Conservation (phyloP, 2,797 vertebrate genomes). For the Channallabes apus region DNA sequence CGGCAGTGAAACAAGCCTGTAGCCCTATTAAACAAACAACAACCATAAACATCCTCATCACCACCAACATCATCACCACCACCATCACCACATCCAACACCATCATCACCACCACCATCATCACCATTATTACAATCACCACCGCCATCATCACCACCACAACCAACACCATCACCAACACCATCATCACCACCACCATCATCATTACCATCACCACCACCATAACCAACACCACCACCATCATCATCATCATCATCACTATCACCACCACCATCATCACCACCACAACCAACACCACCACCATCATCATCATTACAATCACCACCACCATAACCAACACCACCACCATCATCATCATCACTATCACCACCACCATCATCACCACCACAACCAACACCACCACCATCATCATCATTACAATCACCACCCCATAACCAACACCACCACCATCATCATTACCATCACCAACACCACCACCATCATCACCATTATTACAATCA, state of each 20-base stretch:
- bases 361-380: background rate
- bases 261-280: background rate
- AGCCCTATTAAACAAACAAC: constrained; percentile 53
- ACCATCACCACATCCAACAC: no score
- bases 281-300: no score
- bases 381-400: no score
- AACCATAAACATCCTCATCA: background rate
- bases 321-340: background rate
- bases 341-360: no score
- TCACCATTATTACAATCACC: background rate
- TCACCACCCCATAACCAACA: no score
- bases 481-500: background rate
- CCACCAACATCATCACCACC: background rate
- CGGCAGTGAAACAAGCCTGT: constrained; percentile 68
- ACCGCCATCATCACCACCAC: background rate
- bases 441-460: background rate
- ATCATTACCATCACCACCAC: no score
- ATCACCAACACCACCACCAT: no score
- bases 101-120: background rate
- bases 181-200: no score
- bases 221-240: background rate
- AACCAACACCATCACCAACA: background rate
- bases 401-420: no score
- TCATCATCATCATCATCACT: no score
- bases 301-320: no score